Percentiles rank a stretch among this genome's conserved stretches.
phyloP scores from a whole-genome alignment of 1,140 invertebrate genomes.

The Bombus difficillimus region DNA sequence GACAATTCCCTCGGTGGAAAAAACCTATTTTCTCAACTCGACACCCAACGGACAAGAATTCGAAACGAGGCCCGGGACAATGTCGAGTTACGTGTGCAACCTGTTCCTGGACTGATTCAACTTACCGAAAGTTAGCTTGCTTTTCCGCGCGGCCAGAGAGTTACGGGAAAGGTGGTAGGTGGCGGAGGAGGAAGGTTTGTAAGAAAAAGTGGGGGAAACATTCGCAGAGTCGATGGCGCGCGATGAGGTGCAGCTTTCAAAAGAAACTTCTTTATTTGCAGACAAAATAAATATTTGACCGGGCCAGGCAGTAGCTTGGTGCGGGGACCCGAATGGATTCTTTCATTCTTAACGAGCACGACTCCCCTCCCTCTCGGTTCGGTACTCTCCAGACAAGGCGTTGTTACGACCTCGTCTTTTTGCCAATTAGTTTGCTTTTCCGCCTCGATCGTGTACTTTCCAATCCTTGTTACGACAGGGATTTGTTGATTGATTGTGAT shows the following conservation, averaged over 20 bases:
- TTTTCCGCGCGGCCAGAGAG: slow-evolving; percentile 9
- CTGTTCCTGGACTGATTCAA: slow-evolving; percentile 50
- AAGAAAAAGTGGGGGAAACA: not conserved
- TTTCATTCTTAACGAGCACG: slow-evolving; percentile 70
- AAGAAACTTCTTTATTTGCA: slow-evolving; percentile 69
- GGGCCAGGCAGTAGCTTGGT: not conserved
- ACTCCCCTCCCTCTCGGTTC: not conserved
- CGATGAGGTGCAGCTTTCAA: slow-evolving; percentile 51
- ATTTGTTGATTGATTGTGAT: slow-evolving; percentile 1
- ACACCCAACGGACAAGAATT: slow-evolving; percentile 38
- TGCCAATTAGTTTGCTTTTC: slow-evolving; percentile 56
- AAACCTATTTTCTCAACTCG: not conserved
- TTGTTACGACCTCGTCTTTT: slow-evolving; percentile 40
- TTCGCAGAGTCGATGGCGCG: not conserved
- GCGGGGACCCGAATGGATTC: slow-evolving; percentile 65
- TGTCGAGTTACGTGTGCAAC: slow-evolving; percentile 51
- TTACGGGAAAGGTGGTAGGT: not conserved
- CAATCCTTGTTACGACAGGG: not conserved
- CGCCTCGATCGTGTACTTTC: slow-evolving; percentile 24
- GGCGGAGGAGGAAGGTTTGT: not conserved
- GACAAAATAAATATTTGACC: slow-evolving; percentile 69
- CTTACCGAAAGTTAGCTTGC: slow-evolving; percentile 49
- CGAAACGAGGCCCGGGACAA: slow-evolving; percentile 39
- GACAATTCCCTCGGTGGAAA: slow-evolving; percentile 35
- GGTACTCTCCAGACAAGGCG: slow-evolving; percentile 24